Evolutionary conservation across 1,140 invertebrate species (phyloP).

Genomic region (Mizuhopecten yessoensis): DNA sequence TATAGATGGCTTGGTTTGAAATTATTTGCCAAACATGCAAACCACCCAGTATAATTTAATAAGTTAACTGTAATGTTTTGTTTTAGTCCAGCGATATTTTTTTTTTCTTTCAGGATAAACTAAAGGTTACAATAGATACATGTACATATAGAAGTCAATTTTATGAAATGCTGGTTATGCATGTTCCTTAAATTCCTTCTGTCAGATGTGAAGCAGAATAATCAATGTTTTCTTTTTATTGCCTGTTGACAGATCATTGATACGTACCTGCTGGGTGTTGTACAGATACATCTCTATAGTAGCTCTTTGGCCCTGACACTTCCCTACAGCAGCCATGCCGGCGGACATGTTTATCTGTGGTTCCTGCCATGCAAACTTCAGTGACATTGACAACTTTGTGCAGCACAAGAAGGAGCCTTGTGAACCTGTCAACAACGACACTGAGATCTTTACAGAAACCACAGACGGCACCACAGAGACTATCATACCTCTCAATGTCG

Average conservation of each 20-base stretch:
- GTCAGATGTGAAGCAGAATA: too few relatives aligned
- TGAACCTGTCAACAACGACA: background rate
- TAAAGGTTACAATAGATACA: too few relatives aligned
- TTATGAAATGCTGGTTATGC: too few relatives aligned
- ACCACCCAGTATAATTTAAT: too few relatives aligned
- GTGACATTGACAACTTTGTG: slow-evolving; percentile 77
- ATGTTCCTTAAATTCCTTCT: too few relatives aligned
- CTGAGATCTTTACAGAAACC: background rate
- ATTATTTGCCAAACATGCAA: too few relatives aligned
- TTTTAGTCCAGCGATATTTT: too few relatives aligned
- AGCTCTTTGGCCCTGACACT: background rate
- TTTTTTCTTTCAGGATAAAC: too few relatives aligned
- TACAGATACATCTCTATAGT: background rate
- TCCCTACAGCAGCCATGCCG: slow-evolving; percentile 58
- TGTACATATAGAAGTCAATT: too few relatives aligned
- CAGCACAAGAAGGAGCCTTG: slow-evolving; percentile 76
- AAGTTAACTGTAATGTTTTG: too few relatives aligned
- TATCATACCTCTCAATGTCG: slow-evolving; percentile 40
- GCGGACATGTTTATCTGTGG: slow-evolving; percentile 81
- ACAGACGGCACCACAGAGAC: background rate
- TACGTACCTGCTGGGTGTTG: background rate
- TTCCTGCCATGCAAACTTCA: slow-evolving; percentile 74
- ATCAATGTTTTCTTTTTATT: background rate
- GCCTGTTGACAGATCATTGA: background rate
- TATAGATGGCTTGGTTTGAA: too few relatives aligned